A percentile compares a stretch with the other conserved stretches of the same genome.
Conservation (phyloP, 2,113 vertebrate species). For the Campylorhamphus procurvoides region DNA sequence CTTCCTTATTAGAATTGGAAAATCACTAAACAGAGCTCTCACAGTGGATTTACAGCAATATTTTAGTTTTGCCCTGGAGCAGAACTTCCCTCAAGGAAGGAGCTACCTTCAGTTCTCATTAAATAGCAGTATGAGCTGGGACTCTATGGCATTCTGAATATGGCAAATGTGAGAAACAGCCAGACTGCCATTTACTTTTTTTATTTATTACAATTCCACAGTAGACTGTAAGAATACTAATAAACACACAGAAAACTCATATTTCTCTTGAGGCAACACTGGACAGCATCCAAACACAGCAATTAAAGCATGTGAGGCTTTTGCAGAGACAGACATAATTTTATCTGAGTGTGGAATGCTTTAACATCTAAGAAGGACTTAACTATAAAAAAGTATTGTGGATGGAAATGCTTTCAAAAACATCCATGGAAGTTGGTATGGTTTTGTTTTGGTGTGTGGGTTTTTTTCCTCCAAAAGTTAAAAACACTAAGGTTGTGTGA, state of each 20-base stretch:
- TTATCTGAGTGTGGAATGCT: background rate
- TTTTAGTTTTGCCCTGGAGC: background rate
- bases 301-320: background rate
- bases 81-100: background rate
- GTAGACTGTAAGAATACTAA: background rate
- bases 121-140: background rate
- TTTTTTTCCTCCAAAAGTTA: background rate
- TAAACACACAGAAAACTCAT: background rate
- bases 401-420: background rate
- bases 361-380: background rate
- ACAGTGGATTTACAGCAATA: background rate
- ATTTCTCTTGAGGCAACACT: background rate
- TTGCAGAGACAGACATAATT: background rate
- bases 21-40: background rate
- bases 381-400: background rate
- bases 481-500: background rate
- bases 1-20: slow-evolving; percentile 11
- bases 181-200: background rate
- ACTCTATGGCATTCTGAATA: background rate
- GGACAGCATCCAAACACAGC: background rate
- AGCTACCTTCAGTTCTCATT: background rate
- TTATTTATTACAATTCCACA: background rate
- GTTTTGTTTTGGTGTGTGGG: too few relatives aligned
- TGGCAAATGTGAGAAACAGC: background rate
- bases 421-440: accelerated